These are phyloP conservation scores for human DNA, from an alignment of 2,113 vertebrate genomes.

Conservation along the genomic window GRCh38 chrX:5570501-5571000, in stretches of 20 bases:
- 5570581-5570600: no score
- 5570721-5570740: fast-evolving
- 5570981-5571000: neutral
- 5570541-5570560: neutral
- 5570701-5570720: neutral
- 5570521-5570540: neutral
- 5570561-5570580: neutral
- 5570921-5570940: neutral
- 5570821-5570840: fast-evolving
- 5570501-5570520: neutral
- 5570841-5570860: neutral
- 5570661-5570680: no score
- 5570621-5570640: neutral
- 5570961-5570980: neutral
- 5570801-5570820: neutral
- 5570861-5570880: no score
- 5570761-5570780: neutral
- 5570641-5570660: neutral
- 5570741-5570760: no score
- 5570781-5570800: neutral
- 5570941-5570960: neutral
- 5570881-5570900: neutral
- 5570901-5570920: neutral
- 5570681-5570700: neutral
- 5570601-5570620: neutral